Base-by-base conservation (phyloP, 2,113 vertebrate genomes). In the Halcyon senegalensis region DNA sequence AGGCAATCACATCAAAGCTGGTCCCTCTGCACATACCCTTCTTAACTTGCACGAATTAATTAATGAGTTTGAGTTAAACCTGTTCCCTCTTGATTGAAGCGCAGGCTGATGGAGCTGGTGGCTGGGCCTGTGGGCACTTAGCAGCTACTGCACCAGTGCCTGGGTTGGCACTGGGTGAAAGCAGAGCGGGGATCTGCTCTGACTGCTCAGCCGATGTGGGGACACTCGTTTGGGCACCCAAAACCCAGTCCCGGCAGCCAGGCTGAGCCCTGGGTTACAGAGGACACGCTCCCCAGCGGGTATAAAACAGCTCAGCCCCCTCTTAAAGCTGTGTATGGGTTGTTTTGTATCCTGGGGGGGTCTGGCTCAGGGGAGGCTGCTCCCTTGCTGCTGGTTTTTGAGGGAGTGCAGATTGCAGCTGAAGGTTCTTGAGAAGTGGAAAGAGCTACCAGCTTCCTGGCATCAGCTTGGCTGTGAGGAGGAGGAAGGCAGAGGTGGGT, bases 1-100 rank as follows among this genome's bases (percentile, higher is more conserved):
- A 50, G 20, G 51, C 73, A 93, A 92, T 90, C 93, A 77, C 93
- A 84, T n/a, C 94, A 67, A 63, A 90, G 80, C 67, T 1, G 63
- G 83, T 83, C 92, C 94, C 95, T 50, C 77, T 21, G 35, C 77
- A 16, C 37, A 43, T 75, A 59, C 39, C 51, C 70, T 90, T 35
- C 67, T 86, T 60, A 77, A 79, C 17, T 48, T 1, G 63, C 64
- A 15, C 13, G 55, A 74, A 59, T 95, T 96, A 96, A 95, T 96
- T 94, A 94, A 84, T 1, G 53, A 76, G 28, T 8, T 23, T 3
- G 84, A 46, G 64, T 39, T 35, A 60, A 84, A 21, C 79, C 76
- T 60, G 80, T 3, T 95, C 68, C 73, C 73, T 80, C n/a, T 1
- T 18, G 50, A 53, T 8, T 28, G 80, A 60, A 77, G 69, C 13